Evolutionary conservation across 2,113 vertebrate species (phyloP).

Genomic region (Lepus europaeus): DNA sequence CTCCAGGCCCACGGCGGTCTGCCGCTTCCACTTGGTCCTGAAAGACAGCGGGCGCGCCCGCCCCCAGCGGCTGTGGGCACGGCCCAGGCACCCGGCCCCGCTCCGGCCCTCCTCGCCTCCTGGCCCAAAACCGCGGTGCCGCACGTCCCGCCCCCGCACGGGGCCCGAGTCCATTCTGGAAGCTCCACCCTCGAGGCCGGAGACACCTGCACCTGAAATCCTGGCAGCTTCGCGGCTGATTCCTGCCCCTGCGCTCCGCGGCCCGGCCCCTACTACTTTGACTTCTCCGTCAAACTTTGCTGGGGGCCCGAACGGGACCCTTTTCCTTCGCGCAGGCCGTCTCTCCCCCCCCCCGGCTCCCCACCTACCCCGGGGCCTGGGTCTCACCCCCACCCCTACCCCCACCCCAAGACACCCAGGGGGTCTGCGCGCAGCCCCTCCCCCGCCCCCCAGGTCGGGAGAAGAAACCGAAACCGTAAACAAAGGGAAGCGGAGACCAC

Average conservation of each 20-base stretch:
- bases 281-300: conserved; percentile 66
- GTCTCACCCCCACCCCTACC: too few relatives aligned
- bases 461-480: conserved; percentile 71
- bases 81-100: neutral
- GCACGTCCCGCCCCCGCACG: too few relatives aligned
- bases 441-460: neutral
- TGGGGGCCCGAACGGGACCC: neutral
- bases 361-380: neutral
- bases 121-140: too few relatives aligned
- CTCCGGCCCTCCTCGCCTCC: neutral
- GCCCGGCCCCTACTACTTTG: neutral
- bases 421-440: neutral
- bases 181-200: neutral
- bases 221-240: neutral
- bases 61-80: conserved; percentile 61
- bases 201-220: neutral
- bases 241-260: neutral
- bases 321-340: neutral
- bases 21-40: conserved; percentile 98
- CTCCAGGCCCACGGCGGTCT: conserved; percentile 97
- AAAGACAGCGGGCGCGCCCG: neutral
- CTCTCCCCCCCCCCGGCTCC: neutral
- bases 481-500: conserved; percentile 62
- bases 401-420: neutral
- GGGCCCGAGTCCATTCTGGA: neutral